phyloP scores from a whole-genome alignment of 2,888 invertebrate genomes.

The Rapana venosa region DNA sequence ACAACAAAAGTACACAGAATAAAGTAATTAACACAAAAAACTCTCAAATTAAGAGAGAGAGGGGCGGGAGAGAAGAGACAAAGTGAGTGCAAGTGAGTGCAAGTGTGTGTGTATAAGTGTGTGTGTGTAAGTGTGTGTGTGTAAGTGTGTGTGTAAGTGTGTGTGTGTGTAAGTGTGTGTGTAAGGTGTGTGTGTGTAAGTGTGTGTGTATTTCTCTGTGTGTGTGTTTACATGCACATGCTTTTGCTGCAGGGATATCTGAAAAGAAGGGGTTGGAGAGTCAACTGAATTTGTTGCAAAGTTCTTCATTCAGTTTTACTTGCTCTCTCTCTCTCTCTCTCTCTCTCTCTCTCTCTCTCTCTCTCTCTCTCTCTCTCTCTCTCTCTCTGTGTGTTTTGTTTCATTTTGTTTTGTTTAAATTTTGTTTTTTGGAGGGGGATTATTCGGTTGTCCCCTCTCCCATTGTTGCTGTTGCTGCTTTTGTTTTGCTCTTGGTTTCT shows the following conservation, averaged over 20 bases:
- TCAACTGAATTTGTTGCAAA: no score
- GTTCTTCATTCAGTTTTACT: not conserved
- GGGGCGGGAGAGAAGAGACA: not conserved
- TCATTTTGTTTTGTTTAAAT: no score
- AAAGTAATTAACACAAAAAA: not conserved
- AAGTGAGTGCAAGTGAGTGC: not conserved
- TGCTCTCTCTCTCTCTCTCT: slow-evolving; percentile 5
- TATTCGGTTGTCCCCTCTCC: no score
- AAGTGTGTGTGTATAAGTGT: not conserved
- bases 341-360: not conserved
- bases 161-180: not conserved
- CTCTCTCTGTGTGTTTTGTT: no score
- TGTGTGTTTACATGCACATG: not conserved
- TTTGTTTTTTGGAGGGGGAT: no score
- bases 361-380: no score
- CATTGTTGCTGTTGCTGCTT: no score
- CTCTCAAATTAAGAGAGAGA: not conserved
- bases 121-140: not conserved
- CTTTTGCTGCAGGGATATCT: no score
- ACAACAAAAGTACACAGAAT: no score
- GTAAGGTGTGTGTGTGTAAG: not conserved
- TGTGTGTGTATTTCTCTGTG: not conserved
- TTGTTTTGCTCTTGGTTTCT: no score
- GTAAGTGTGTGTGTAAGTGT: not conserved
- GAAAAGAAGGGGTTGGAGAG: not conserved